Conservation (phyloP, 2,797 vertebrate genomes). For the Todus mexicanus region DNA sequence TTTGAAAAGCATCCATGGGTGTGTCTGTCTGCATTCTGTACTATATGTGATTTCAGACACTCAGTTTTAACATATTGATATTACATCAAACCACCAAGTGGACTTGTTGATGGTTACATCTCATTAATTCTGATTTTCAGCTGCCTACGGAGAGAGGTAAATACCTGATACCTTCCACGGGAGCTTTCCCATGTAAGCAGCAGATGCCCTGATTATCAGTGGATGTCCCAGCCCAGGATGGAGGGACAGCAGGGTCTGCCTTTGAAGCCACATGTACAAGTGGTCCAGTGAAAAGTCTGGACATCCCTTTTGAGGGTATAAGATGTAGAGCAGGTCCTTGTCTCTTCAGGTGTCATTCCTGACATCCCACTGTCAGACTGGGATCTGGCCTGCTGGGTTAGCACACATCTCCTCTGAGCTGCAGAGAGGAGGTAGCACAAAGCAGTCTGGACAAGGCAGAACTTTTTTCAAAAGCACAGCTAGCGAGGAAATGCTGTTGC, state of each 20-base stretch:
- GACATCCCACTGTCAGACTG: not conserved
- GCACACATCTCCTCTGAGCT: not conserved
- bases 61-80: not conserved
- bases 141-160: not conserved
- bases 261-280: not conserved
- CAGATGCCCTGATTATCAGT: not conserved
- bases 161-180: not conserved
- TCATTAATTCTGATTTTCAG: not conserved
- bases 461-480: not conserved
- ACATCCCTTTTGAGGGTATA: not conserved
- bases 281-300: not conserved
- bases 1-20: not conserved
- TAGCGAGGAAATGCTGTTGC: not conserved
- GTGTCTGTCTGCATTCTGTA: not conserved
- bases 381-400: not conserved
- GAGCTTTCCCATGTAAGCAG: not conserved
- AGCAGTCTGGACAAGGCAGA: not conserved
- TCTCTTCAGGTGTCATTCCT: not conserved
- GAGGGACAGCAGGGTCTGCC: not conserved
- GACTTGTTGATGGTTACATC: not conserved
- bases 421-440: not conserved
- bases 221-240: not conserved
- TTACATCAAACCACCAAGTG: not conserved
- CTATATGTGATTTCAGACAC: not conserved
- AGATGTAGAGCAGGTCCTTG: not conserved